phyloP scores from a whole-genome alignment of 64 coral and sea anemone genomes.

The Exaiptasia diaphana region DNA sequence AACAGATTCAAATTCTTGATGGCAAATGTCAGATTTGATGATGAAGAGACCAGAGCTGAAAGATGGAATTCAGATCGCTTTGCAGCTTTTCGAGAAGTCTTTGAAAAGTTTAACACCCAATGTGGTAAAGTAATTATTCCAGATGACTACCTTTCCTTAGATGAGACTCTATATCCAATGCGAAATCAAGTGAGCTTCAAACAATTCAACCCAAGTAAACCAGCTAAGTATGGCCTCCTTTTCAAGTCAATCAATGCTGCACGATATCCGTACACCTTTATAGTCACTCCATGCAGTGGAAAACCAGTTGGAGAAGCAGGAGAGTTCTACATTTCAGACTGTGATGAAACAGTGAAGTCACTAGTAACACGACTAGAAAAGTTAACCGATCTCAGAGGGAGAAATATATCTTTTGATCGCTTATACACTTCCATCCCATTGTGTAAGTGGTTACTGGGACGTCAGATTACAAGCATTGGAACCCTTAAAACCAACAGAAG shows the following conservation, averaged over 20 bases:
- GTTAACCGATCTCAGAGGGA: constrained; percentile 4
- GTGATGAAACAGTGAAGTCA: constrained; percentile 17
- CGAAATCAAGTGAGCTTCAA: constrained; percentile 32
- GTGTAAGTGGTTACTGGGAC: constrained; percentile 11
- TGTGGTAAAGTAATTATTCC: constrained; percentile 7
- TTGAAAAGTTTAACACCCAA: constrained; percentile 12
- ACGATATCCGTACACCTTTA: constrained; percentile 24
- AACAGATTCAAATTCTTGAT: constrained; percentile 28
- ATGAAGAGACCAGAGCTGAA: constrained; percentile 9
- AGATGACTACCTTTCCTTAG: constrained; percentile 16
- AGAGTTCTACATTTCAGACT: constrained; percentile 6
- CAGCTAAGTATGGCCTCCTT: constrained; percentile 5
- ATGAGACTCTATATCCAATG: constrained; percentile 13
- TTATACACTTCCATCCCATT: constrained; percentile 21
- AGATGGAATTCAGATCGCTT: constrained; percentile 11
- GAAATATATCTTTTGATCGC: constrained; percentile 15
- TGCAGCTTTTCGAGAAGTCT: constrained; percentile 16
- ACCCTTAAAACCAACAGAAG: constrained; percentile 21
- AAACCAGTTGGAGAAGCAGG: constrained; percentile 1
- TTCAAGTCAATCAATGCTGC: constrained; percentile 26
- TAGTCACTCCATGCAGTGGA: not conserved
- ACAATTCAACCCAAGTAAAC: constrained; percentile 12
- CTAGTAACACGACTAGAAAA: not conserved
- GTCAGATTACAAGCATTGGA: not conserved
- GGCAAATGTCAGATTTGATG: constrained; percentile 5